Base-by-base conservation (phyloP, 2,113 vertebrate species). In the Suncus etruscus region DNA sequence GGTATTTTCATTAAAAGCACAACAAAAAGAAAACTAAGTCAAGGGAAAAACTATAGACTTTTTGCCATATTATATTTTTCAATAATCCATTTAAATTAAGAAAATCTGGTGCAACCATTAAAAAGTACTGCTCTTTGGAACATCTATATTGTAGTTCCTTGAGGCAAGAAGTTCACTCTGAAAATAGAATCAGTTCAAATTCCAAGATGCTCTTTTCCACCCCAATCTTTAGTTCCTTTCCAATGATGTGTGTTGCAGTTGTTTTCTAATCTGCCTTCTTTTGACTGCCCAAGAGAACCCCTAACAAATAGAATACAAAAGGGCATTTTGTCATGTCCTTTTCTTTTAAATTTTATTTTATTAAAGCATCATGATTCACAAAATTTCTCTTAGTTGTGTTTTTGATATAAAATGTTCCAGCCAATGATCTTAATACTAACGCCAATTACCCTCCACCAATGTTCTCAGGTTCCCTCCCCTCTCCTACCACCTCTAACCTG, bases 31-130 rank as follows among this genome's bases (percentile, higher is more conserved):
- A 80, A 79, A 72, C 22, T 16, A 87, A 91, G 45, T 3, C 1
- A 22, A 47, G 63, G 16, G 63, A 78, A 66, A 8, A 11, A 16
- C 10, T 48, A 50, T 31, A 25, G 4, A 39, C 5, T 66, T 77
- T 51, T 72, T 20, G 39, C 11, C 27, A 69, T 68, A 39, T 80
- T 69, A 47, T 88, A 24, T 22, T 61, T 31, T 86, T 12, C 8
- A 76, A 72, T 22, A 80, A 31, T 69, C n/a, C 20, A 75, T 22
- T 77, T 90, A 86, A 90, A 90, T 86, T 76, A 31, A 92, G 76
- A 79, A 76, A 86, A 74, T 68, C 31, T 75, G 27, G n/a, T 14
- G 54, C 70, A 70, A 68, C 90, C 22, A 82, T 29, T 63, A 74
- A 61, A 75, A 73, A 29, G n/a, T 20, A 1, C 63, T 8, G 2